phyloP scores from a whole-genome alignment of 2,888 invertebrate species.

The Andricus curvator region DNA sequence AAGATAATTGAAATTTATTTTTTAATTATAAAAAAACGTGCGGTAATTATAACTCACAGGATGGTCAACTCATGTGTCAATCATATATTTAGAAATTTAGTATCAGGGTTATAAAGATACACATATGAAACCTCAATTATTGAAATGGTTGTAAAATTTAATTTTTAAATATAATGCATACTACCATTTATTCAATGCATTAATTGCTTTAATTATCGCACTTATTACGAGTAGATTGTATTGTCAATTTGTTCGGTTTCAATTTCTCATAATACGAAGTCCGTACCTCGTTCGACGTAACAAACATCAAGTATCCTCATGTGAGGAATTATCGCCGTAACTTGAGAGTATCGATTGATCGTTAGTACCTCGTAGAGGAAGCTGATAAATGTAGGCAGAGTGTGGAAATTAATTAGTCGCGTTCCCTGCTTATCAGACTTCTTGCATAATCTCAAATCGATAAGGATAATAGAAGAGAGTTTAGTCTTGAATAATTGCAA shows the following conservation, averaged over 20 bases:
- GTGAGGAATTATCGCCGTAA: conserved; percentile 43
- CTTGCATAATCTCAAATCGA: conserved; percentile 16
- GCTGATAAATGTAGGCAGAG: conserved; percentile 36
- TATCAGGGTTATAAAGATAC: no score
- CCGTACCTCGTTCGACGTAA: conserved; percentile 6
- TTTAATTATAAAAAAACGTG: no score
- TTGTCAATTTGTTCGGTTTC: neutral
- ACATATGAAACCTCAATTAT: no score
- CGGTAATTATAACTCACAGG: no score
- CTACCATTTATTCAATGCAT: neutral
- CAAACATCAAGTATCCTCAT: conserved; percentile 40
- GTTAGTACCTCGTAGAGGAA: conserved; percentile 33
- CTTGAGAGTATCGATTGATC: conserved; percentile 43
- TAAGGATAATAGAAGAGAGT: conserved; percentile 28
- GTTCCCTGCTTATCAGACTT: conserved; percentile 18
- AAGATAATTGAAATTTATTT: no score
- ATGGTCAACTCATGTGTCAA: no score
- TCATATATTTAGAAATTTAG: no score
- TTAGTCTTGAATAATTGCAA: conserved; percentile 6
- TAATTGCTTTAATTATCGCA: neutral
- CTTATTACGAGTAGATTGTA: neutral
- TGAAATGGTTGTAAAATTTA: no score
- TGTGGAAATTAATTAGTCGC: conserved; percentile 28
- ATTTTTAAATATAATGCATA: neutral
- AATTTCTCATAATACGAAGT: conserved; percentile 32